Base-by-base conservation (phyloP, 2,888 invertebrate genomes). In the Zygothrica quintamaculata region DNA sequence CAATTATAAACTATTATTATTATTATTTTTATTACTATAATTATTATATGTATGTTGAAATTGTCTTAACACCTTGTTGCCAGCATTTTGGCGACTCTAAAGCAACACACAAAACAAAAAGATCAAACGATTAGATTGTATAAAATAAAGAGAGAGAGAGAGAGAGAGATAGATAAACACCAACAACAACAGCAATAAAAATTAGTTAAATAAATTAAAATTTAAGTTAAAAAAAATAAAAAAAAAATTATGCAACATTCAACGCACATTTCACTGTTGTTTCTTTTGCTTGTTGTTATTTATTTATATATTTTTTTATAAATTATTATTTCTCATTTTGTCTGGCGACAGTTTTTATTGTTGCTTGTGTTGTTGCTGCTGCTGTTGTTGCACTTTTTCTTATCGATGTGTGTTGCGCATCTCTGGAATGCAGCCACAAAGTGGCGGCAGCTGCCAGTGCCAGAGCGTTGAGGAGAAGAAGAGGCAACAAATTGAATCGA, bases 401-500 rank as follows among this genome's bases (percentile, higher is more conserved):
- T 82, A 74, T 86, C 76, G 62, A 36, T 22, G 12, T 53, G 50
- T 74, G 82, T 85, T 79, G 73, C 84, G 77, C 79, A 81, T 84
- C 86, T 76, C 52, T 77, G 82, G 85, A 82, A 82, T 82, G 84
- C 81, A 77, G 73, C 37, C 25, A 25, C 46, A 46, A 56, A 65
- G 18, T 26, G 50, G n/a, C 18, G 47, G 44, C 56, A 58, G 57
- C 60, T 50, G 66, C 51, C 13, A 37, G 34, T 50, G 66, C 51
- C 13, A 37, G 34, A 52, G 18, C 50, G 29, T n/a, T n/a, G 15
- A 13, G 55, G 42, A 47, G 39, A 43, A 48, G 31, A n/a, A 36
- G n/a, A 5, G 29, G 44, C 57, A 58, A 53, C 47, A 76, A 79
- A 85, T 71, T 74, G 78, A 82, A 85, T 85, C 86, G 86, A 79